Base-by-base conservation (phyloP, 2,888 invertebrate species). In the Xestobium rufovillosum region DNA sequence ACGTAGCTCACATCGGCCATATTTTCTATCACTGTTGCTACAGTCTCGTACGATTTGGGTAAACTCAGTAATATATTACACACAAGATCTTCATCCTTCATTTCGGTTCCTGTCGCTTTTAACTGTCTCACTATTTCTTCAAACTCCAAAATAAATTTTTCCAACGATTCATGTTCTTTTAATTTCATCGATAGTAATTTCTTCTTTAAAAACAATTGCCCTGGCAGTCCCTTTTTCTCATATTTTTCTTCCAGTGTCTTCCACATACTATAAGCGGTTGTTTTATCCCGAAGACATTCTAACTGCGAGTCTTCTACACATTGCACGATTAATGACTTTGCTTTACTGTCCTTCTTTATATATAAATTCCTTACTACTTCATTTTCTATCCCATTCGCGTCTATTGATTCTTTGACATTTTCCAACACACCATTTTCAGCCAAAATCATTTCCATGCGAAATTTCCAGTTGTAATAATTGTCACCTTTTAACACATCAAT, bases 211-310 rank as follows among this genome's bases (percentile, higher is more conserved):
- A 26, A 13, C 13, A 34, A 16, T 13, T 35, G 31, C 12, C 14
- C 33, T 6, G 27, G 8, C 23, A 34, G 27, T 17, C 38, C 35
- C 17, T 39, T 39, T 10, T 26, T 36, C n/a, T 42, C 42, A 19
- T 39, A 39, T 6, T 19, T 36, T 17, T 38, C 26, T 28, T 39
- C 33, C n/a, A 44, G 15, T 1, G 26, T 26, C 26, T 26, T 40
- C 46, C 46, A 46, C 44, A 45, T 43, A 4, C 6, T 15, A 23
- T 38, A 42, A 9, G 36, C 42, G 4, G 27, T 41, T 9, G 27
- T 32, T 27, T 45, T 29, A 26, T 36, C 34, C 38, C 42, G 27
- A 11, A 42, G 10, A 17, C 11, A 29, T 25, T 43, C 43, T 30
- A 43, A 26, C 17, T 34, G 36, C 17, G n/a, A n/a, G n/a, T n/a